Evolutionary conservation across 2,888 invertebrate genomes (phyloP).

Genomic region (Macrophya annulata): DNA sequence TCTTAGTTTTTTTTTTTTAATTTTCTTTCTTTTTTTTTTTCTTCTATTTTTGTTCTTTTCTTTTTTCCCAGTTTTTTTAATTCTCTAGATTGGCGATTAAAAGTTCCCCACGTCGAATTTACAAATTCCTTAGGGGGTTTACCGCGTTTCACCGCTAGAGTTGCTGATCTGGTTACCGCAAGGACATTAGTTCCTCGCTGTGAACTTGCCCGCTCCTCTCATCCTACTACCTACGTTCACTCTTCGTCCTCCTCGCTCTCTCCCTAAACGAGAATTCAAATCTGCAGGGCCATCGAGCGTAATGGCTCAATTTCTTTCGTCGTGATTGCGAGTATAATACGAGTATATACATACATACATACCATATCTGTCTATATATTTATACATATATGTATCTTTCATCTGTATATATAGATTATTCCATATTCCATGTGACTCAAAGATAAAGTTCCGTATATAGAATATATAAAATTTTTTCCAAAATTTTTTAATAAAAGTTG

Average conservation of each 20-base stretch:
- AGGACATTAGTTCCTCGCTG: conserved; percentile 57
- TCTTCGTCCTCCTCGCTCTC: conserved; percentile 47
- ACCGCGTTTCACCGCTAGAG: conserved; percentile 47
- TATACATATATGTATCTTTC: background rate
- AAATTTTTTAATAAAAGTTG: no score
- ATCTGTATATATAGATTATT: no score
- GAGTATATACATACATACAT: background rate
- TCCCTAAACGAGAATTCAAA: conserved; percentile 70
- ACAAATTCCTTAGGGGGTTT: conserved; percentile 70
- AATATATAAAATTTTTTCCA: no score
- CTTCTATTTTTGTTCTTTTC: background rate
- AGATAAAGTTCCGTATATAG: no score
- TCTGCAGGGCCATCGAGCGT: conserved; percentile 65
- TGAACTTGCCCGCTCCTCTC: conserved; percentile 45
- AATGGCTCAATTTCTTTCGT: conserved; percentile 67
- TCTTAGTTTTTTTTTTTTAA: background rate
- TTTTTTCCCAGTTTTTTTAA: conserved; percentile 21
- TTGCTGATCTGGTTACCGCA: conserved; percentile 44
- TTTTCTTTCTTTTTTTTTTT: background rate
- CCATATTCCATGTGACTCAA: no score
- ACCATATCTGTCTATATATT: background rate
- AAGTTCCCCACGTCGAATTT: conserved; percentile 74
- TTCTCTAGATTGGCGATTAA: conserved; percentile 71
- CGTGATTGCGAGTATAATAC: conserved; percentile 30
- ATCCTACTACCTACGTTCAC: no score